phyloP scores from a whole-genome alignment of 2,888 invertebrate genomes.

The Oligia latruncula region DNA sequence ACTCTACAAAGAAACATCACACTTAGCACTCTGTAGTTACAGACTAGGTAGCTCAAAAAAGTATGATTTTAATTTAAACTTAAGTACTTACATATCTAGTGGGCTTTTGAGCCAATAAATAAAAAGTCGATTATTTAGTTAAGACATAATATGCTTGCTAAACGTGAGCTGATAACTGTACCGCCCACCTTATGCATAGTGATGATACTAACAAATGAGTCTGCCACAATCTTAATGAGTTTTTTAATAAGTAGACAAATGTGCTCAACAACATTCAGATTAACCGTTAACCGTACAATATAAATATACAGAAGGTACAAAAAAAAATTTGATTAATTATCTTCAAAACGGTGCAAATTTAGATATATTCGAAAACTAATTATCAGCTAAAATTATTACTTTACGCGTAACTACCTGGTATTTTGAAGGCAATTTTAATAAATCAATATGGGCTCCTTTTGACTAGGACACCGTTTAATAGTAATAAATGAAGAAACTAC shows the following conservation, averaged over 20 bases:
- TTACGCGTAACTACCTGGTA: conserved; percentile 32
- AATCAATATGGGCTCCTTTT: conserved; percentile 43
- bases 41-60: not conserved
- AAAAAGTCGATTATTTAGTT: conserved; percentile 17
- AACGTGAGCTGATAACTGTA: conserved; percentile 40
- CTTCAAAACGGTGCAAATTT: conserved; percentile 31
- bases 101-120: conserved; percentile 10
- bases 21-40: not conserved
- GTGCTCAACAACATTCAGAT: conserved; percentile 17
- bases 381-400: conserved; percentile 36
- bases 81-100: not conserved
- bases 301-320: conserved; percentile 4
- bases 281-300: conserved; percentile 44
- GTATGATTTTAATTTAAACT: not conserved
- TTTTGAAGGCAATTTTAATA: conserved; percentile 48
- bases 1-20: too few relatives aligned
- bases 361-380: conserved; percentile 44
- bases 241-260: conserved; percentile 56
- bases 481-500: conserved; percentile 39
- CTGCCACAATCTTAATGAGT: conserved; percentile 52
- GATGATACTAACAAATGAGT: conserved; percentile 44
- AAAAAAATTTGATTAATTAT: not conserved
- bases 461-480: conserved; percentile 38
- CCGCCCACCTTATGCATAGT: conserved; percentile 28
- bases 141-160: conserved; percentile 9